phyloP scores from a whole-genome alignment of 2,888 invertebrate genomes.

The Ormyrus labotus region DNA sequence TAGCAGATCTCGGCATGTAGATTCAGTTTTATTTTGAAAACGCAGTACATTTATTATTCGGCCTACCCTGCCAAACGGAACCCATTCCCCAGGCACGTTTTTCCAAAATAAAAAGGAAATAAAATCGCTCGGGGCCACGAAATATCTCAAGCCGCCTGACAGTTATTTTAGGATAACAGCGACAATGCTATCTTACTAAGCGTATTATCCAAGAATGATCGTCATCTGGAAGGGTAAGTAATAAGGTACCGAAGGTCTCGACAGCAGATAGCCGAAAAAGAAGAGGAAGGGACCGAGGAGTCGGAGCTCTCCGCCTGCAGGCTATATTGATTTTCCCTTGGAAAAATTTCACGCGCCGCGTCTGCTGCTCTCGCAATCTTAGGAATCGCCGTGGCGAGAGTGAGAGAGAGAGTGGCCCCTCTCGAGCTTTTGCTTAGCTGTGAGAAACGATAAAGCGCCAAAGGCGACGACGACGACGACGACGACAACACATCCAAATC shows the following conservation, averaged over 20 bases:
- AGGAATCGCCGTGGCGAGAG: slow-evolving; percentile 12
- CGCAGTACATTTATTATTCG: too few species aligned
- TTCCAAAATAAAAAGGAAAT: too few species aligned
- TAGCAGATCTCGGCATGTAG: too few species aligned
- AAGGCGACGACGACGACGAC: background rate
- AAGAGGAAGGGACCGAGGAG: background rate
- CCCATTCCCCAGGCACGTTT: too few species aligned
- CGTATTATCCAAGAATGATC: background rate
- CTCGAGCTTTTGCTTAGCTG: slow-evolving; percentile 31
- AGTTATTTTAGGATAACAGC: too few species aligned
- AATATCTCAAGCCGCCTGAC: too few species aligned
- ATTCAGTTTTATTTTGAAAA: too few species aligned
- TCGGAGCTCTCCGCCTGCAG: background rate
- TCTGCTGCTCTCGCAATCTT: slow-evolving; percentile 9
- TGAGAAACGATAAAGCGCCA: slow-evolving; percentile 25
- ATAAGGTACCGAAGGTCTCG: slow-evolving; percentile 1
- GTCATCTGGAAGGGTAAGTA: slow-evolving; percentile 7
- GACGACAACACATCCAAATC: too few species aligned
- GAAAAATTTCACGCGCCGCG: slow-evolving; percentile 24
- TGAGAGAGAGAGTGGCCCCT: too few species aligned
- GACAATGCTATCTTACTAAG: too few species aligned
- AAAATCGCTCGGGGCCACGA: too few species aligned
- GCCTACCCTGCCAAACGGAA: too few species aligned
- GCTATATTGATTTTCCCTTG: slow-evolving; percentile 42
- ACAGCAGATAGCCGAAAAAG: background rate